These are phyloP conservation scores for Drosophila nebulosa DNA, from an alignment of 1,140 invertebrate genomes.

Conservation along the genomic window DNA sequence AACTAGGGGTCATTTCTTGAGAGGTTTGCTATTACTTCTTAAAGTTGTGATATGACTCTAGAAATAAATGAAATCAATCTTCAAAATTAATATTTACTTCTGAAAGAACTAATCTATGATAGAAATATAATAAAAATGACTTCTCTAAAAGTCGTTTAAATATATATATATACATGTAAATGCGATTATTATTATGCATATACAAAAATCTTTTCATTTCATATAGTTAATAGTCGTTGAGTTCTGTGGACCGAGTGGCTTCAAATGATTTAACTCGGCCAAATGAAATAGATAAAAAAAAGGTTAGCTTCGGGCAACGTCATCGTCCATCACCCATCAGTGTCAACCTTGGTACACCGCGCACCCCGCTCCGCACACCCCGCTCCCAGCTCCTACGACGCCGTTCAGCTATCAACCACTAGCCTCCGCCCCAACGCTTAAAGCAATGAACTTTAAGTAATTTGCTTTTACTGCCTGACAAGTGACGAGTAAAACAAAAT, in stretches of 20 bases:
- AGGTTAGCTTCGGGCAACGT: constrained; percentile 37
- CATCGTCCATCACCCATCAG: constrained; percentile 53
- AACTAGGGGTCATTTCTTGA: too few species aligned
- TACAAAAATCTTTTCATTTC: constrained; percentile 12
- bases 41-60: too few species aligned
- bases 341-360: constrained; percentile 31
- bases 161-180: too few species aligned
- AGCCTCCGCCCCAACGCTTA: constrained; percentile 46
- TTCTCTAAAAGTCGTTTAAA: too few species aligned
- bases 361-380: neutral
- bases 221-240: constrained; percentile 13
- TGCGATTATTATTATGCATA: too few species aligned
- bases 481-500: constrained; percentile 69
- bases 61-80: too few species aligned
- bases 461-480: constrained; percentile 75
- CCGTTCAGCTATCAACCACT: neutral
- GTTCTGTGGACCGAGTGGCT: neutral
- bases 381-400: neutral
- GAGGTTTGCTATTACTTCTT: too few species aligned
- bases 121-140: too few species aligned
- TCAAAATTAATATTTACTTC: too few species aligned
- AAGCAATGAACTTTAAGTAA: constrained; percentile 78
- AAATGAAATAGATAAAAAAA: constrained; percentile 58
- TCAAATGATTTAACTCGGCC: constrained; percentile 1
- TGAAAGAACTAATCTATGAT: too few species aligned